Base-by-base conservation (phyloP, 2,888 invertebrate genomes). In the Stenoptilia bipunctidactyla region DNA sequence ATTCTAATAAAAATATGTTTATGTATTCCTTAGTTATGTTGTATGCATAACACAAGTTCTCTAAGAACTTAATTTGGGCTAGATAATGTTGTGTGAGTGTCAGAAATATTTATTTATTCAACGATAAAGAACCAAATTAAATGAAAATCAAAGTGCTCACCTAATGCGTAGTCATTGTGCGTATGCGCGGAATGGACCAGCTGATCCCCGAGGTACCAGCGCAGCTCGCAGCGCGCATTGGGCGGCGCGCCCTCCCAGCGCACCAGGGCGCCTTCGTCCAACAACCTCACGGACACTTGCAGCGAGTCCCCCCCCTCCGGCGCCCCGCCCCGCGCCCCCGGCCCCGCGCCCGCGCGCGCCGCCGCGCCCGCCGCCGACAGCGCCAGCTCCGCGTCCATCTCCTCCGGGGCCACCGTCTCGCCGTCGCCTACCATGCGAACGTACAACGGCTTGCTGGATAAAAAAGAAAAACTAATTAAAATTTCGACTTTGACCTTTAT, bases 401-500 rank as follows among this genome's bases (percentile, higher is more conserved):
- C 55, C 88, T 87, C 77, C 93, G 88, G 6, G 93, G 93, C 53
- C 91, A 88, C 96, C 96, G 96, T 73, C 33, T 94, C 93, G 15
- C 88, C 87, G 25, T 87, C 89, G 40, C 89, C 89, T 15, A 88
- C 87, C 44, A 89, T 88, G 50, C 92, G 89, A 67, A 93, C 94
- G 96, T 96, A 96, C 46, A 96, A 88, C 41, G 92, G 88, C 67
- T 93, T 93, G 72, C 96, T 96, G 53, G 4, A n/a, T n/a, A n/a
- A n/a, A n/a, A n/a, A n/a, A n/a, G n/a, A n/a, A n/a, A n/a, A n/a
- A n/a, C n/a, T n/a, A n/a, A n/a, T n/a, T n/a, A n/a, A n/a, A n/a
- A n/a, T n/a, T n/a, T n/a, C n/a, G n/a, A n/a, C n/a, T n/a, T n/a
- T n/a, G n/a, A n/a, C n/a, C n/a, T n/a, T n/a, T n/a, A n/a, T n/a